A percentile compares a stretch with the other conserved stretches of the same genome.
Evolutionary conservation across 1,140 invertebrate species (phyloP).

Genomic region (Dendroctonus valens): DNA sequence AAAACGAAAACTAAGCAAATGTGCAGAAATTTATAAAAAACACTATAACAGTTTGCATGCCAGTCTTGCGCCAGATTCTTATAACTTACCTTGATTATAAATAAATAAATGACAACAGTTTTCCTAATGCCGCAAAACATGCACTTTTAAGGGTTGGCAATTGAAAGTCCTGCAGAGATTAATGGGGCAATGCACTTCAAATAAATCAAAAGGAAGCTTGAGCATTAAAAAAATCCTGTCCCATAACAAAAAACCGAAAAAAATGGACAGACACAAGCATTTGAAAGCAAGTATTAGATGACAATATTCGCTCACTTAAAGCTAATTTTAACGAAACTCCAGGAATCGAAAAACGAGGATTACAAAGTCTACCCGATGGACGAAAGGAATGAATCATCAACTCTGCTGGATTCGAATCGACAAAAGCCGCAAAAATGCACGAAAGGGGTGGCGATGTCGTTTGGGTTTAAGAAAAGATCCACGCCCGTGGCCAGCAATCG

Average conservation of each 20-base stretch:
- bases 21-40: background rate
- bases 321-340: background rate
- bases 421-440: conserved; percentile 50
- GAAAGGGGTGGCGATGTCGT: conserved; percentile 67
- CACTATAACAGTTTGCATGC: background rate
- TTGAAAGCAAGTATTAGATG: conserved; percentile 1
- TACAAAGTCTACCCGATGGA: conserved; percentile 2
- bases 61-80: too few species aligned
- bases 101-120: too few species aligned
- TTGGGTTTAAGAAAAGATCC: conserved; percentile 64
- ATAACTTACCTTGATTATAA: background rate
- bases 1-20: background rate
- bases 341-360: conserved; percentile 8
- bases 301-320: background rate
- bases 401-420: conserved; percentile 25
- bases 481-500: conserved; percentile 13
- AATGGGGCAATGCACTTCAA: conserved; percentile 23
- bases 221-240: conserved; percentile 8
- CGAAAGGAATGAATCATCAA: background rate
- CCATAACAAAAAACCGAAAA: conserved; percentile 9
- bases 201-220: conserved; percentile 7
- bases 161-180: conserved; percentile 1
- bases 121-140: too few species aligned
- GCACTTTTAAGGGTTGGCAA: conserved; percentile 6
- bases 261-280: conserved; percentile 9